A percentile compares a stretch with the other conserved stretches of the same genome.
Evolutionary conservation across 2,888 invertebrate species (phyloP).

Genomic region (Lepidochitona cinerea): DNA sequence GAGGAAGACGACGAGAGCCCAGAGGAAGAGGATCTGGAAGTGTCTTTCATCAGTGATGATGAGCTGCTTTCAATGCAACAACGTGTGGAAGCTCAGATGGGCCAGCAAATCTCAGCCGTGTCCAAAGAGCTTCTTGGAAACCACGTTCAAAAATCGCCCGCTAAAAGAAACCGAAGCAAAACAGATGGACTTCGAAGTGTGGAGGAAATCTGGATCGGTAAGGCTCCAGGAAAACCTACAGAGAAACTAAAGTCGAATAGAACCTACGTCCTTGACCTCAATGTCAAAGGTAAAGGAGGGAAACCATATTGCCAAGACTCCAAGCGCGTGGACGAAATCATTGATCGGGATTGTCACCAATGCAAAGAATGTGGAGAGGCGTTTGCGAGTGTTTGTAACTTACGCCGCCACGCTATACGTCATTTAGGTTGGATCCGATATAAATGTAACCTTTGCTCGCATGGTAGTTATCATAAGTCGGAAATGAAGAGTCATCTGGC

Average conservation of each 20-base stretch:
- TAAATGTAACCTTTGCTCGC: slow-evolving; percentile 83
- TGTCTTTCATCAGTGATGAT: not conserved
- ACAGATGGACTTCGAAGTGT: slow-evolving; percentile 12
- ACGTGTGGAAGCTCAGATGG: not conserved
- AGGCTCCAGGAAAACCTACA: slow-evolving; percentile 36
- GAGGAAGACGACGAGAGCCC: not conserved
- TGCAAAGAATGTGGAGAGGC: slow-evolving; percentile 67
- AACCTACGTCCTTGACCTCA: slow-evolving; percentile 39
- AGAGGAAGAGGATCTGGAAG: not conserved
- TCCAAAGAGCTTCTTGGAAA: not conserved
- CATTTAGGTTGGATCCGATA: slow-evolving; percentile 83
- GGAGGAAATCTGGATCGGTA: slow-evolving; percentile 45
- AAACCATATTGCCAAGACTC: slow-evolving; percentile 46
- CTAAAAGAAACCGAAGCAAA: not conserved
- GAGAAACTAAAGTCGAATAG: slow-evolving; percentile 33
- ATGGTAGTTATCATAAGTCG: slow-evolving; percentile 52
- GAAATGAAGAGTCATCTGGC: slow-evolving; percentile 55
- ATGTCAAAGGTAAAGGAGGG: slow-evolving; percentile 22
- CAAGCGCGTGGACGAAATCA: slow-evolving; percentile 51
- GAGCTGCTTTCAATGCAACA: not conserved
- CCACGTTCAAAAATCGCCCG: too few relatives aligned
- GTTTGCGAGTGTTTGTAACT: slow-evolving; percentile 76
- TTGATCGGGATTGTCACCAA: slow-evolving; percentile 50
- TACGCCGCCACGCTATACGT: slow-evolving; percentile 81
- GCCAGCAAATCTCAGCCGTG: not conserved